Percentiles rank a stretch among this genome's conserved stretches.
Conservation (phyloP, 2,113 vertebrate genomes). For the Catharus minimus region DNA sequence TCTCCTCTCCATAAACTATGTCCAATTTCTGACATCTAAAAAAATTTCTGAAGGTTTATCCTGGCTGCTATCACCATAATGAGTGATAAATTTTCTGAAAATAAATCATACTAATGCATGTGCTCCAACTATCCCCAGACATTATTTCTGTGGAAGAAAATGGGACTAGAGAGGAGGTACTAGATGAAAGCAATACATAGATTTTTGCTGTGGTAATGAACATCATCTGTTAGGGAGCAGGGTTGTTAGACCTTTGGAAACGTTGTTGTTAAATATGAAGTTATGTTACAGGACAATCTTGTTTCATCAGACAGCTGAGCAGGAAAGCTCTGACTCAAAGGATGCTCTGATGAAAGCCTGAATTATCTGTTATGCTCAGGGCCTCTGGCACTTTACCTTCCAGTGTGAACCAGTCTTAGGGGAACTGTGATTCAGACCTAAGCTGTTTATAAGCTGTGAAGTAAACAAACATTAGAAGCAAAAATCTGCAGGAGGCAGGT, state of each 20-base stretch:
- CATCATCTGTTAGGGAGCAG: not conserved
- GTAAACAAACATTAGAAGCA: constrained; percentile 37
- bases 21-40: not conserved
- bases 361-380: not conserved
- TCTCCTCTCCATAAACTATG: not conserved
- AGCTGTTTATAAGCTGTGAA: constrained; percentile 35
- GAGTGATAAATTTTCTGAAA: not conserved
- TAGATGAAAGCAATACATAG: not conserved
- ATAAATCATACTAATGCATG: not conserved
- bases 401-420: not conserved
- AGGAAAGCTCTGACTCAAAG: not conserved
- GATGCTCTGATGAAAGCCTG: constrained; percentile 12
- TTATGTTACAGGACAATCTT: not conserved
- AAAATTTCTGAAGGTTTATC: not conserved
- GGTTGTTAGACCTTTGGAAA: not conserved
- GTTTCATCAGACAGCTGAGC: not conserved
- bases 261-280: not conserved
- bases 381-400: constrained; percentile 4
- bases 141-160: not conserved
- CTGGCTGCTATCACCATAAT: not conserved
- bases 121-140: not conserved
- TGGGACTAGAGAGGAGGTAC: not conserved
- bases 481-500: not conserved
- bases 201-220: not conserved
- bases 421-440: constrained; percentile 7